Percentiles rank a stretch among this genome's conserved stretches.
Conservation (phyloP, 2,888 invertebrate genomes). For the Tholera decimalis region DNA sequence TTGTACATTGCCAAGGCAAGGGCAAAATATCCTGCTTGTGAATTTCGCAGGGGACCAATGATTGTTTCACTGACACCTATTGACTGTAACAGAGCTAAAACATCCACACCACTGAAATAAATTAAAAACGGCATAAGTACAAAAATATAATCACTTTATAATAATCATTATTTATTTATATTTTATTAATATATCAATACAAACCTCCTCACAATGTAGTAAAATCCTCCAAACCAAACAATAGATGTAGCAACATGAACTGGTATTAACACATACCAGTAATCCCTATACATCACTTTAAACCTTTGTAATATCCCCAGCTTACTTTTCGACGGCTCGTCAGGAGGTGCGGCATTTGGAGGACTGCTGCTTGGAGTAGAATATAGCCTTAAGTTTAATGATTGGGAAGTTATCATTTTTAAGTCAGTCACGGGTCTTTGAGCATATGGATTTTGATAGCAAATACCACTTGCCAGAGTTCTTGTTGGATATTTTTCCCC, state of each 20-base stretch:
- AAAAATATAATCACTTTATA: background rate
- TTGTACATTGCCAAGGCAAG: conserved; percentile 98
- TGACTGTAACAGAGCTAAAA: conserved; percentile 94
- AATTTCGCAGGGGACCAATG: conserved; percentile 94
- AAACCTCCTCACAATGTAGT: conserved; percentile 96
- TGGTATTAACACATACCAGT: conserved; percentile 99
- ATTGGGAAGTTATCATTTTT: conserved; percentile 64
- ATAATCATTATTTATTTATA: background rate
- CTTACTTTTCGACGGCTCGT: conserved; percentile 81
- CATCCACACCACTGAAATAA: conserved; percentile 97
- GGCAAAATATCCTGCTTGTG: conserved; percentile 97
- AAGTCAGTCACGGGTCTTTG: conserved; percentile 60
- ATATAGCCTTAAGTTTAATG: conserved; percentile 68
- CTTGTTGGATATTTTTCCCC: conserved; percentile 73
- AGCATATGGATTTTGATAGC: conserved; percentile 70
- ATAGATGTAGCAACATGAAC: conserved; percentile 97
- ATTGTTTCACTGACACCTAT: conserved; percentile 95
- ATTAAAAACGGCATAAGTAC: conserved; percentile 25
- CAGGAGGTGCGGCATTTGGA: conserved; percentile 43
- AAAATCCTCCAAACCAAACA: conserved; percentile 97
- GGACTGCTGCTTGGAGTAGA: conserved; percentile 66
- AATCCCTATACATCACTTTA: conserved; percentile 98
- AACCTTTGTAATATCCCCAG: conserved; percentile 95
- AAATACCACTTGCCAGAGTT: conserved; percentile 76
- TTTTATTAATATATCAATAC: too few species aligned